These are phyloP conservation scores for Danaus plexippus DNA, from an alignment of 1,140 invertebrate genomes.

Conservation along the genomic window DNA sequence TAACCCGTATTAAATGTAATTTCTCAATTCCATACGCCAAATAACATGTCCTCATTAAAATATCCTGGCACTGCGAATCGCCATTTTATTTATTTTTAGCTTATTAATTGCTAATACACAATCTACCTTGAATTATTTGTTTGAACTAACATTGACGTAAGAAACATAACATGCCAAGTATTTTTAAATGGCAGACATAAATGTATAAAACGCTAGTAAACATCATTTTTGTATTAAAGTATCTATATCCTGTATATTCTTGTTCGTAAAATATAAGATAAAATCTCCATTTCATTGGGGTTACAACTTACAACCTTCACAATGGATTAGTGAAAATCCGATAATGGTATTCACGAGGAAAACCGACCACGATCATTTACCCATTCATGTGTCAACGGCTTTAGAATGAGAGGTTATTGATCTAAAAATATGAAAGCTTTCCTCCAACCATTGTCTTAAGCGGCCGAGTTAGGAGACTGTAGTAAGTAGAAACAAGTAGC, in stretches of 20 bases:
- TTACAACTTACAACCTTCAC: slow-evolving; percentile 10
- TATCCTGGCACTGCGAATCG: slow-evolving; percentile 11
- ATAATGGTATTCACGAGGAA: slow-evolving; percentile 30
- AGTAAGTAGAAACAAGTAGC: slow-evolving; percentile 29
- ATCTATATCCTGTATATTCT: too few species aligned
- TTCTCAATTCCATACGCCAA: slow-evolving; percentile 9
- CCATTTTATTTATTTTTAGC: slow-evolving; percentile 11
- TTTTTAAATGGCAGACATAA: too few species aligned
- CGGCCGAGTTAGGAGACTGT: slow-evolving; percentile 33
- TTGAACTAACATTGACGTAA: too few species aligned
- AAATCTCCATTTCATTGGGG: background rate
- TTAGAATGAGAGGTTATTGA: slow-evolving; percentile 54
- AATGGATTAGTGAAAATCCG: slow-evolving; percentile 23
- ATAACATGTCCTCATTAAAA: slow-evolving; percentile 10
- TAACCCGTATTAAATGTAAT: too few species aligned
- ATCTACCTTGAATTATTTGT: too few species aligned
- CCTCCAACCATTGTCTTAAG: slow-evolving; percentile 50
- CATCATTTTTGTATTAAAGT: too few species aligned
- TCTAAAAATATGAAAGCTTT: slow-evolving; percentile 53
- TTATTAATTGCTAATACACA: slow-evolving; percentile 12
- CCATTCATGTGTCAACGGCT: slow-evolving; percentile 43
- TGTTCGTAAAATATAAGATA: too few species aligned
- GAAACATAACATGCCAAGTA: too few species aligned
- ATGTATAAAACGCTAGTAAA: too few species aligned
- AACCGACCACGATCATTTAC: slow-evolving; percentile 21